Conservation (phyloP, 2,888 invertebrate species). For the Adelphocoris suturalis region DNA sequence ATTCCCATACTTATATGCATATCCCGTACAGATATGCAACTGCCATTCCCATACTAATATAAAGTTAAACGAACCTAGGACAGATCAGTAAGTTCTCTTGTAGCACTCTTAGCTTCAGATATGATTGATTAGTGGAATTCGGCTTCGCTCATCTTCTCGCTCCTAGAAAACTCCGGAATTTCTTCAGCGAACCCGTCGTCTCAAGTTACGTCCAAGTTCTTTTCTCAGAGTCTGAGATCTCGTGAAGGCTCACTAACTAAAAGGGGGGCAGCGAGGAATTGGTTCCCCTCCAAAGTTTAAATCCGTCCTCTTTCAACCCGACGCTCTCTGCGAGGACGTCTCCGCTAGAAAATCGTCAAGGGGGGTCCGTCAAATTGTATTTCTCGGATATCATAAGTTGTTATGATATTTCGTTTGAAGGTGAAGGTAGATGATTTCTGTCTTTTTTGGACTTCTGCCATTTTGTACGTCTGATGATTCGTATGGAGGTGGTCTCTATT, state of each 20-base stretch:
- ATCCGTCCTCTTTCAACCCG: conserved; percentile 21
- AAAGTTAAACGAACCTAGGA: too few species aligned
- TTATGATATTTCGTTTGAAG: background rate
- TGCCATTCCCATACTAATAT: too few species aligned
- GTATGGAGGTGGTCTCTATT: too few species aligned
- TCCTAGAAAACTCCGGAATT: conserved; percentile 4
- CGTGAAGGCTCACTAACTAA: conserved; percentile 11
- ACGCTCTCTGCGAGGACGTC: background rate
- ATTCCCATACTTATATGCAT: too few species aligned
- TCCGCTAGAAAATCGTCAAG: background rate
- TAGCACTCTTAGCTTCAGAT: too few species aligned
- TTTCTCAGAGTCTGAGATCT: conserved; percentile 26
- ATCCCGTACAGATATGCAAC: too few species aligned
- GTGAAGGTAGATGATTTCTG: too few species aligned
- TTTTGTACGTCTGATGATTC: too few species aligned
- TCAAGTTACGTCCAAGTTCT: conserved; percentile 35
- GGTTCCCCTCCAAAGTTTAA: conserved; percentile 32
- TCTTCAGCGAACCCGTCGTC: background rate
- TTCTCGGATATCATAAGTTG: background rate
- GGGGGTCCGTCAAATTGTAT: conserved; percentile 9
- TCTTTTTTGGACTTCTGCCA: too few species aligned
- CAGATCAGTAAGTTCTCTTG: too few species aligned
- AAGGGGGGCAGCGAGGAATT: background rate
- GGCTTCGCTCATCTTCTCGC: background rate
- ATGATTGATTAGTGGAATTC: too few species aligned